phyloP scores from a whole-genome alignment of 2,113 vertebrate species.

The Chlorodrepanis virens region DNA sequence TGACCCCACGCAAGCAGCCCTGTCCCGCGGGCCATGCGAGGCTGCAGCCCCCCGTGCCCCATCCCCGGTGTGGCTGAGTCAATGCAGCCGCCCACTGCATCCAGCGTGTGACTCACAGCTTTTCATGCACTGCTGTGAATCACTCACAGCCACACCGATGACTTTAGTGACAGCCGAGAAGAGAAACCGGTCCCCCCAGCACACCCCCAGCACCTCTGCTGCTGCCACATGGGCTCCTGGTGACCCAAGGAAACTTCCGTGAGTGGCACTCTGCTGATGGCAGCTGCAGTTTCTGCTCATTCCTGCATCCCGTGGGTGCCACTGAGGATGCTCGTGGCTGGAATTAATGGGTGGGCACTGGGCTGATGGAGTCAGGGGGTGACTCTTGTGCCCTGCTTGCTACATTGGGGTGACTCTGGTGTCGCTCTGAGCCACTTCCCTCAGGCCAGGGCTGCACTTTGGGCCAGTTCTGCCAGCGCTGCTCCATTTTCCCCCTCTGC shows the following conservation, averaged over 20 bases:
- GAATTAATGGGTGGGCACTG: no score
- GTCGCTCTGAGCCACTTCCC: neutral
- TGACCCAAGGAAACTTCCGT: neutral
- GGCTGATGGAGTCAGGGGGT: neutral
- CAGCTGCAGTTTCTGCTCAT: neutral
- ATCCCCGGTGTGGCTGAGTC: constrained; percentile 30
- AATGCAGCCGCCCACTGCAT: constrained; percentile 53
- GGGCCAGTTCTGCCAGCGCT: neutral
- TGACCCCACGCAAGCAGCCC: neutral
- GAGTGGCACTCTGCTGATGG: neutral
- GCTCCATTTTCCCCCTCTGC: neutral
- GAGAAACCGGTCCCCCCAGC: neutral
- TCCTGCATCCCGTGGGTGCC: neutral
- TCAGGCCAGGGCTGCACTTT: accelerated
- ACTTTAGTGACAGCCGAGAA: constrained; percentile 58
- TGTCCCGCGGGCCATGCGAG: neutral
- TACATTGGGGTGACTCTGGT: accelerated
- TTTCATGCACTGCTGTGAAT: constrained; percentile 65
- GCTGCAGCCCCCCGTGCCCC: neutral
- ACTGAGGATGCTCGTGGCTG: neutral
- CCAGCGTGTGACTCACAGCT: constrained; percentile 67
- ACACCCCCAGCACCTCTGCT: neutral
- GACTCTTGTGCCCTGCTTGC: neutral
- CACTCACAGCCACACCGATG: constrained; percentile 59
- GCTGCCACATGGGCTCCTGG: neutral